Conservation (phyloP, 1,140 invertebrate species). For the Platorchestia sp. region DNA sequence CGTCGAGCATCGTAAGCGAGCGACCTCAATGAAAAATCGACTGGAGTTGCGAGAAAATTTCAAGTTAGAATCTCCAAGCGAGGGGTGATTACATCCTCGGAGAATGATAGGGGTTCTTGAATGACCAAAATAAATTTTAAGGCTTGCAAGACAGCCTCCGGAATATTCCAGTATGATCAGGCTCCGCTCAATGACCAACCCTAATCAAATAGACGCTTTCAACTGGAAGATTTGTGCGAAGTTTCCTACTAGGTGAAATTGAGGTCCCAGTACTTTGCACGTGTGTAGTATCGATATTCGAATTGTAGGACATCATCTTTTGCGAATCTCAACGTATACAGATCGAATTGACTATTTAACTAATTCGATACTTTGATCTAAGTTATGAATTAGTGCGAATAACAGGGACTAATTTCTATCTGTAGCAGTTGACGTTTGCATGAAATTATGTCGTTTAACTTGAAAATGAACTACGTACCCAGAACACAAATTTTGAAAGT, state of each 20-base stretch:
- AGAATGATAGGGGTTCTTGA: not conserved
- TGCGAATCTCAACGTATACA: too few relatives aligned
- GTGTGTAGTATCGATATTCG: too few relatives aligned
- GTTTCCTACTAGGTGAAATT: not conserved
- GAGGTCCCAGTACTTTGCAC: not conserved
- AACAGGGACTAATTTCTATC: too few relatives aligned
- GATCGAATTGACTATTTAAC: too few relatives aligned
- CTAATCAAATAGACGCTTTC: not conserved
- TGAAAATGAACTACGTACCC: not conserved
- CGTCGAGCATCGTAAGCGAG: not conserved
- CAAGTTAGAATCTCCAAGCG: not conserved
- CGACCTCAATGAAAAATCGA: not conserved
- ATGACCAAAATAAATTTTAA: not conserved
- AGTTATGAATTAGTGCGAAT: too few relatives aligned
- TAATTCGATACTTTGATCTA: too few relatives aligned
- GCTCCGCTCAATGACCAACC: not conserved
- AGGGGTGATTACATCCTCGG: not conserved
- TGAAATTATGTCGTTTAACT: too few relatives aligned
- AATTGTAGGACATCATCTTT: too few relatives aligned
- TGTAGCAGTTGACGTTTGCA: too few relatives aligned
- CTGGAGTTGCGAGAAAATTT: not conserved
- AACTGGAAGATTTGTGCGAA: too few relatives aligned
- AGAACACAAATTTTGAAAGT: not conserved
- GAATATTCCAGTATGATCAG: not conserved
- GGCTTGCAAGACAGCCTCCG: not conserved